Conservation (phyloP, 2,113 vertebrate genomes). For the Copsychus sechellarum region DNA sequence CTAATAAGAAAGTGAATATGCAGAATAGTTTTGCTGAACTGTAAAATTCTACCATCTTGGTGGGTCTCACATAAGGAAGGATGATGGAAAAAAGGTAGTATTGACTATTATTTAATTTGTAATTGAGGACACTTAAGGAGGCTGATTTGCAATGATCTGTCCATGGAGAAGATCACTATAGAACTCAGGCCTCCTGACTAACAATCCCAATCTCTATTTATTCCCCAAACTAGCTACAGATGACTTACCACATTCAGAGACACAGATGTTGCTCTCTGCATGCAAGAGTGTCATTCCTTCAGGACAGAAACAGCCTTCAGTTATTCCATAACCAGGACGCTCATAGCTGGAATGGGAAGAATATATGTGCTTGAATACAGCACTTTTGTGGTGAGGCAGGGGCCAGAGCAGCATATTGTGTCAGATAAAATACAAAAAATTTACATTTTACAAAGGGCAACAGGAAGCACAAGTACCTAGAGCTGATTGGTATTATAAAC, state of each 20-base stretch:
- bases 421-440: background rate
- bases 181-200: background rate
- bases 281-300: slow-evolving; percentile 59
- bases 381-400: background rate
- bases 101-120: background rate
- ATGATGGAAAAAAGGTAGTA: background rate
- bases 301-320: slow-evolving; percentile 89
- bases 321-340: background rate
- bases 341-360: slow-evolving; percentile 15
- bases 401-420: background rate
- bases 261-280: slow-evolving; percentile 61
- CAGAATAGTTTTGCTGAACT: background rate
- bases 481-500: background rate
- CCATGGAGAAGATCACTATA: background rate
- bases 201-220: background rate
- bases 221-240: background rate
- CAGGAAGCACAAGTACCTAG: background rate
- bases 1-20: background rate
- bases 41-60: background rate
- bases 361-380: background rate
- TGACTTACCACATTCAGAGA: slow-evolving; percentile 76
- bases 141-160: background rate
- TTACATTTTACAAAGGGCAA: background rate
- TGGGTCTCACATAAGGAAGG: background rate
- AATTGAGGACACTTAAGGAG: background rate